These are phyloP conservation scores for Cyprinodon brontotheroides DNA, from an alignment of 2,113 vertebrate species.

Conservation along the genomic window DNA sequence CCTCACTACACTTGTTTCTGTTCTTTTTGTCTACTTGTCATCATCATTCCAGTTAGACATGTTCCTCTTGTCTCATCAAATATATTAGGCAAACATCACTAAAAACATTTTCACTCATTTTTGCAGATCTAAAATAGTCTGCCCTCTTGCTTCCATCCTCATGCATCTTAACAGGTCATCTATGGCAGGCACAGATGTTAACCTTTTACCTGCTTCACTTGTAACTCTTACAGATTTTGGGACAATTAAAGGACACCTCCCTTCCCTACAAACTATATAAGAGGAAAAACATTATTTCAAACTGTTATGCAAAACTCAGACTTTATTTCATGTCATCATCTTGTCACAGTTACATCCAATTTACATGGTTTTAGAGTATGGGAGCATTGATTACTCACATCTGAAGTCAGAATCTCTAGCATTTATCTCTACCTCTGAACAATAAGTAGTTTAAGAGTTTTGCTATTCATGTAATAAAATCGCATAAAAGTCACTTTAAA, in stretches of 20 bases:
- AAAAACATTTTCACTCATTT: slow-evolving; percentile 56
- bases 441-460: slow-evolving; percentile 37
- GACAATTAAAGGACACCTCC: slow-evolving; percentile 22
- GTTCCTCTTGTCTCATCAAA: slow-evolving; percentile 38
- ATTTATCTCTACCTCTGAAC: slow-evolving; percentile 47
- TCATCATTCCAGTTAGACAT: neutral
- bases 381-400: slow-evolving; percentile 59
- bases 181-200: slow-evolving; percentile 42
- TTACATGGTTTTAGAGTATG: slow-evolving; percentile 62
- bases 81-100: slow-evolving; percentile 23
- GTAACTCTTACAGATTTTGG: slow-evolving; percentile 26
- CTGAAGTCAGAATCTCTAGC: slow-evolving; percentile 46
- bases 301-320: slow-evolving; percentile 24
- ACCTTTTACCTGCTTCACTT: slow-evolving; percentile 45
- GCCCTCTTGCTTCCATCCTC: slow-evolving; percentile 40
- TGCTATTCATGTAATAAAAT: slow-evolving; percentile 49
- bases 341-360: slow-evolving; percentile 60
- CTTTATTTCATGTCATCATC: slow-evolving; percentile 64
- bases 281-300: slow-evolving; percentile 32
- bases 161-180: slow-evolving; percentile 47
- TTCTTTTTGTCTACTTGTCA: slow-evolving; percentile 19
- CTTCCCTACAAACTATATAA: slow-evolving; percentile 4
- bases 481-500: slow-evolving; percentile 25
- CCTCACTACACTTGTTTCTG: slow-evolving; percentile 48
- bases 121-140: slow-evolving; percentile 60